A percentile compares a stretch with the other conserved stretches of the same genome.
phyloP scores from a whole-genome alignment of 2,888 invertebrate genomes.

The Ophraella communa region DNA sequence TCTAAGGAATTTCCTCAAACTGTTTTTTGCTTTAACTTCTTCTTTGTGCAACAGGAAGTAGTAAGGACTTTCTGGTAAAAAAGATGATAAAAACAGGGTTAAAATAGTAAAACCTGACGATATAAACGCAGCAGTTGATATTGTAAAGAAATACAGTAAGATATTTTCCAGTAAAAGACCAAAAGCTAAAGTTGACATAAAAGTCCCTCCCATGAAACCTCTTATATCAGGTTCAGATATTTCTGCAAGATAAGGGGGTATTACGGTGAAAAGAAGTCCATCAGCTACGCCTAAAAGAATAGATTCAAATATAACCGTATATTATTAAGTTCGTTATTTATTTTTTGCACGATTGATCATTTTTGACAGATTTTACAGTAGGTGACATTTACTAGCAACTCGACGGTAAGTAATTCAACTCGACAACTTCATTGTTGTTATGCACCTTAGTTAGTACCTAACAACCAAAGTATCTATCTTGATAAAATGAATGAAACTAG shows the following conservation, averaged over 20 bases:
- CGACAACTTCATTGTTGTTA: too few species aligned
- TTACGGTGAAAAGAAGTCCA: constrained; percentile 56
- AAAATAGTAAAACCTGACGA: constrained; percentile 60
- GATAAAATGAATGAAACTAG: too few species aligned
- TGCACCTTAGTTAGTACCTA: too few species aligned
- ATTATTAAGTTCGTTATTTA: too few species aligned
- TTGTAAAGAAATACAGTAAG: constrained; percentile 59
- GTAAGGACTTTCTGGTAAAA: constrained; percentile 68
- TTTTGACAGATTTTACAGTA: too few species aligned
- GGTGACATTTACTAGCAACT: too few species aligned
- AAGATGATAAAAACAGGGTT: constrained; percentile 59
- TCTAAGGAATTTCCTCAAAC: constrained; percentile 62
- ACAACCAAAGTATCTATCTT: too few species aligned
- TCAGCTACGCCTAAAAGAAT: constrained; percentile 45
- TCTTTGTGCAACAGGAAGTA: constrained; percentile 58
- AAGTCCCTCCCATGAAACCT: constrained; percentile 65
- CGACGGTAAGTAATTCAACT: too few species aligned
- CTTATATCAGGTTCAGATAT: constrained; percentile 65
- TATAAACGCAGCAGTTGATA: constrained; percentile 62
- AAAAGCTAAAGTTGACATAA: constrained; percentile 63
- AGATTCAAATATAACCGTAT: too few species aligned
- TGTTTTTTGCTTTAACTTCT: constrained; percentile 59
- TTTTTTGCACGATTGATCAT: too few species aligned
- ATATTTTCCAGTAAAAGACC: constrained; percentile 64
- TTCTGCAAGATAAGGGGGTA: constrained; percentile 67